Base-by-base conservation (phyloP, 2,888 invertebrate genomes). In the Diadegma fenestrale region DNA sequence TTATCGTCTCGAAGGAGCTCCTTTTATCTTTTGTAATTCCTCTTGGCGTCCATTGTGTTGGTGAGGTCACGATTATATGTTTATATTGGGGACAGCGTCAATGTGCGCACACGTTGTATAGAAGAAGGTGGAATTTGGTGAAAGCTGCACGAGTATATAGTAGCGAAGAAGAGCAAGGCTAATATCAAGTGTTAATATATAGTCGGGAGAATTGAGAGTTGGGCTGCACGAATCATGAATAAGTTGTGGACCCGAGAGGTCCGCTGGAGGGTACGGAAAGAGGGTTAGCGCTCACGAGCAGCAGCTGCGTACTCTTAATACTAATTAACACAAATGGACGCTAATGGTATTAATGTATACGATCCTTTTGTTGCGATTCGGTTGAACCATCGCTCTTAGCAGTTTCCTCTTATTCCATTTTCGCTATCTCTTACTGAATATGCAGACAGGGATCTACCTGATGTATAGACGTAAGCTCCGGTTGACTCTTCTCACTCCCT, bases 321-420 rank as follows among this genome's bases (percentile, higher is more conserved):
- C 86, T 84, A 86, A 87, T 87, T 87, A 87, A 87, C 86, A 84
- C 87, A 72, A 75, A 78, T 76, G 80, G 75, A 86, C 82, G 86
- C 86, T 87, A 86, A 87, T 87, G 82, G 80, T 82, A 86, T 86
- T 87, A 86, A 84, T 84, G 80, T 76, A 87, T 84, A 84, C 86
- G 78, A 84, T 87, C 54, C 80, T 77, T 80, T 86, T 84, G 86
- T 86, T 79, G 61, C 71, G 61, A 79, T 63, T 73, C 63, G 69
- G 51, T 51, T 45, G 66, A 45, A 33, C 17, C 66, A 54, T 63
- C 68, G 41, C 68, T 30, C 45, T 73, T 26, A 19, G 43, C 26
- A 58, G 10, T 43, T 19, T 41, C 8, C 14, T 66, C 77, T 33
- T 73, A 48, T 41, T 80, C 30, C 14, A 10, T 48, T 51, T 64